A percentile compares a stretch with the other conserved stretches of the same genome.
phyloP scores from a whole-genome alignment of 2,888 invertebrate species.

The Diachrysia chrysitis region DNA sequence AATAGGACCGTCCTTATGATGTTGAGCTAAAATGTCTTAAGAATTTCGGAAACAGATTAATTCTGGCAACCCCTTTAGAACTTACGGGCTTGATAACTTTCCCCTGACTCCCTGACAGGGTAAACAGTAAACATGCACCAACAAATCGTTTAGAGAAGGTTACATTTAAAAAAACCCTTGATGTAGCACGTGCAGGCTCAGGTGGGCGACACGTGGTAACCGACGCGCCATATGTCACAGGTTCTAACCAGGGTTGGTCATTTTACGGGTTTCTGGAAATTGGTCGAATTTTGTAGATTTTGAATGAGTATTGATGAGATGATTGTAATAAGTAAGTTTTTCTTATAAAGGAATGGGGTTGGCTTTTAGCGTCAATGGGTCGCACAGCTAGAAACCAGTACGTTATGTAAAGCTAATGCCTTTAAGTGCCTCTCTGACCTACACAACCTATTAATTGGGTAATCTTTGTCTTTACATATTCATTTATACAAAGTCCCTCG shows the following conservation, averaged over 20 bases:
- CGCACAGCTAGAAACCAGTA: too few species aligned
- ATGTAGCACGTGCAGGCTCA: constrained; percentile 74
- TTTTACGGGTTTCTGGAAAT: constrained; percentile 48
- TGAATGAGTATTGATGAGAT: constrained; percentile 4
- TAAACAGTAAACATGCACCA: constrained; percentile 29
- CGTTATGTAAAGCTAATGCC: too few species aligned
- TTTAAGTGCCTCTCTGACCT: too few species aligned
- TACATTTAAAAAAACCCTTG: constrained; percentile 50
- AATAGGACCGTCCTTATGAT: too few species aligned
- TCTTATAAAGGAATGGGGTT: too few species aligned
- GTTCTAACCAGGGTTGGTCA: constrained; percentile 50
- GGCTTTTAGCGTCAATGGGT: too few species aligned
- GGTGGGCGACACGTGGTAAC: constrained; percentile 81
- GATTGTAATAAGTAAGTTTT: not conserved
- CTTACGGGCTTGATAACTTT: not conserved
- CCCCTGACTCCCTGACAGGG: not conserved
- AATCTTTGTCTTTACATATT: too few species aligned
- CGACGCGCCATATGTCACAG: constrained; percentile 79
- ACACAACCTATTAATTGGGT: too few species aligned
- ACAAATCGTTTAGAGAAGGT: constrained; percentile 31
- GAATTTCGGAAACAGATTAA: not conserved
- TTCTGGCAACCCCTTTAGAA: not conserved
- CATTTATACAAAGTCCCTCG: too few species aligned
- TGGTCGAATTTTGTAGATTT: not conserved
- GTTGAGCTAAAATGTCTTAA: too few species aligned